Percentiles rank a stretch among this genome's conserved stretches.
Evolutionary conservation across 2,113 vertebrate species (phyloP).

Genomic region (Morphnarchus princeps): DNA sequence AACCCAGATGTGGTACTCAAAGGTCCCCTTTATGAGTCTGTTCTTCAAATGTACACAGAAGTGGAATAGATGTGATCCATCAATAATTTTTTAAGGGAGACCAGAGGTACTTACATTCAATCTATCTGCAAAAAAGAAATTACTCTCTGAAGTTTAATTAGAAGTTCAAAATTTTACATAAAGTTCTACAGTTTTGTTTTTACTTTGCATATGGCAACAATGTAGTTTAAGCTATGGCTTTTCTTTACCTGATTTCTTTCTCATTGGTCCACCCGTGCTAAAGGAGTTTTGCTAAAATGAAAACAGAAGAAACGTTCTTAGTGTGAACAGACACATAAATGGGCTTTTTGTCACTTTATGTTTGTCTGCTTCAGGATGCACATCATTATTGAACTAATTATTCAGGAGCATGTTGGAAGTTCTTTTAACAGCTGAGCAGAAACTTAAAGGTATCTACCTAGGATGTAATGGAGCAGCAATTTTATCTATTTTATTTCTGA

Average conservation of each 20-base stretch:
- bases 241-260: not conserved
- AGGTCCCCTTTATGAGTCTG: not conserved
- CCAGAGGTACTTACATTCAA: not conserved
- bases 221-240: not conserved
- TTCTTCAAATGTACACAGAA: not conserved
- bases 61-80: not conserved
- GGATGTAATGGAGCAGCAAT: not conserved
- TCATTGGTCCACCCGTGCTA: not conserved
- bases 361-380: not conserved
- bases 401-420: not conserved
- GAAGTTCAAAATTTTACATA: not conserved
- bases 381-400: not conserved
- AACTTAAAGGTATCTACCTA: not conserved
- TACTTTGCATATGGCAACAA: not conserved
- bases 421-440: not conserved
- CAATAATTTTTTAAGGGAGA: not conserved
- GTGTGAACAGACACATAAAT: not conserved
- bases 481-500: not conserved
- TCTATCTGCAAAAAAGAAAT: not conserved
- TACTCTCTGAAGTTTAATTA: not conserved
- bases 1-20: not conserved
- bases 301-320: not conserved
- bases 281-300: not conserved
- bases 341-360: not conserved
- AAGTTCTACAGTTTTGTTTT: not conserved